Conservation (phyloP, 2,797 vertebrate species). For the Urophycis tenuis region DNA sequence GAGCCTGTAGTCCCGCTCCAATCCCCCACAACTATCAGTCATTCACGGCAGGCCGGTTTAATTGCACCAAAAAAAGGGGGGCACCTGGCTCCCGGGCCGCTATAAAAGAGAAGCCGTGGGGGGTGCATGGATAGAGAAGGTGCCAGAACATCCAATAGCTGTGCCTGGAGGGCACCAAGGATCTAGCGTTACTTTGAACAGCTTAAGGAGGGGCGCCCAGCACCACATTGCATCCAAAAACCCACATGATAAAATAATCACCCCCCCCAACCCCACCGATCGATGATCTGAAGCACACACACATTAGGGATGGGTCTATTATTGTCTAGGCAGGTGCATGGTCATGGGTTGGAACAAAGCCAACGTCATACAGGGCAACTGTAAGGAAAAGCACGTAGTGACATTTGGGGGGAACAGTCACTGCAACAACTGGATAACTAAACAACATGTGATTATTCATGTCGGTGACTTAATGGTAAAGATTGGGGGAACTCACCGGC, state of each 20-base stretch:
- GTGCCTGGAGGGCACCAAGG: constrained; percentile 36
- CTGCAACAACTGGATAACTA: constrained; percentile 45
- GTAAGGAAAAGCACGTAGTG: background rate
- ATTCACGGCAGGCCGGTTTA: constrained; percentile 41
- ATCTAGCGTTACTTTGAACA: constrained; percentile 15
- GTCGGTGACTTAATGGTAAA: background rate
- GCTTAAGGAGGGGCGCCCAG: background rate
- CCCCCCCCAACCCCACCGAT: background rate
- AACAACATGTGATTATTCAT: constrained; percentile 15
- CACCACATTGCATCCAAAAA: background rate
- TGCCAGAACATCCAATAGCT: constrained; percentile 37
- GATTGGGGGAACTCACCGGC: constrained; percentile 79
- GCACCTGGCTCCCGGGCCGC: constrained; percentile 60
- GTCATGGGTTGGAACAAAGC: constrained; percentile 51
- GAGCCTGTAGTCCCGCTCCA: background rate
- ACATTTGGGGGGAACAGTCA: constrained; percentile 11
- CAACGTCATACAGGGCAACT: constrained; percentile 16
- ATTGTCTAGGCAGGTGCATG: constrained; percentile 46
- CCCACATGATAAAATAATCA: background rate
- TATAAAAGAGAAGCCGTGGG: constrained; percentile 37
- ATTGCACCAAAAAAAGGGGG: constrained; percentile 50
- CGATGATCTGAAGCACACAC: background rate
- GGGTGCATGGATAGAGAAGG: constrained; percentile 15
- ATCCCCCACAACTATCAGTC: constrained; percentile 30
- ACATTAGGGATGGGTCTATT: background rate